A percentile compares a stretch with the other conserved stretches of the same genome.
These are phyloP conservation scores for Pseudolaguvia tuberculata DNA, from an alignment of 2,113 vertebrate genomes.

Conservation along the genomic window DNA sequence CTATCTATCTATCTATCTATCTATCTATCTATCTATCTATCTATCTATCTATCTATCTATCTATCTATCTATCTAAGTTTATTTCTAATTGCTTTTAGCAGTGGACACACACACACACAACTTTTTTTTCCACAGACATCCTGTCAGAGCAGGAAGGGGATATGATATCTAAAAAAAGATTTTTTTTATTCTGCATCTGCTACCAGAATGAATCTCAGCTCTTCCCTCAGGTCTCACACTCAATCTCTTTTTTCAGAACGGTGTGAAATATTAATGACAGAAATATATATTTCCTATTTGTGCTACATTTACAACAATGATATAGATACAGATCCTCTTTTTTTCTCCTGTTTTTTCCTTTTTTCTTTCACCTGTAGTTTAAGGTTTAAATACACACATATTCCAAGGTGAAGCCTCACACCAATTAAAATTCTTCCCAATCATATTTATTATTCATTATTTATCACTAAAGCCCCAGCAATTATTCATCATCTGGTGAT, in stretches of 20 bases:
- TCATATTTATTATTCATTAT: constrained; percentile 65
- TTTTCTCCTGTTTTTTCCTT: neutral
- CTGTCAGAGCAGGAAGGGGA: constrained; percentile 5
- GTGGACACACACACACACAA: neutral
- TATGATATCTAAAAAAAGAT: neutral
- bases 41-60: no score
- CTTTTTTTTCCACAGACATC: constrained; percentile 5
- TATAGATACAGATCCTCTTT: neutral
- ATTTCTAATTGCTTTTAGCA: no score
- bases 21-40: no score
- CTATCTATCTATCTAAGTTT: no score
- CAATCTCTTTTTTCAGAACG: neutral
- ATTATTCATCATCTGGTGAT: constrained; percentile 64
- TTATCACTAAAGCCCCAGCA: constrained; percentile 57
- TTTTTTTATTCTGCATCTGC: constrained; percentile 16
- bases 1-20: no score
- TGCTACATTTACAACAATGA: neutral
- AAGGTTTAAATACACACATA: neutral
- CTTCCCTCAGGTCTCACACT: constrained; percentile 2
- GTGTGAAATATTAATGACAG: constrained; percentile 40
- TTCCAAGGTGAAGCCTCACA: neutral
- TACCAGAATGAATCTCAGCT: constrained; percentile 1
- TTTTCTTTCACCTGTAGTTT: neutral
- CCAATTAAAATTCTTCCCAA: constrained; percentile 63
- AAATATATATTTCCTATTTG: neutral